Evolutionary conservation across 2,113 vertebrate genomes (phyloP).

Genomic region (Panthera uncia): DNA sequence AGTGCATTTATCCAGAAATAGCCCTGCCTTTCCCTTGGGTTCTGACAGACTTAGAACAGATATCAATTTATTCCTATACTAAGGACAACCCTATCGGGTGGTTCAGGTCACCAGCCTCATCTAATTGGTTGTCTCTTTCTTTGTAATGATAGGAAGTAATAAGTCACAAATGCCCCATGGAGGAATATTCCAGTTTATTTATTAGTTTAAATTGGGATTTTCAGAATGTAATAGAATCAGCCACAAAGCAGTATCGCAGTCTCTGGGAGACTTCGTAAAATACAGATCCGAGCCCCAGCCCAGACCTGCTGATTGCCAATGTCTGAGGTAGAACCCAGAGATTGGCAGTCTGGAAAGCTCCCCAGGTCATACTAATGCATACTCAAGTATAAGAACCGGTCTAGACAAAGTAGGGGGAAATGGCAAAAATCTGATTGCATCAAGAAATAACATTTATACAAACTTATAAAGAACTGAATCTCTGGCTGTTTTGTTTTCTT

Average conservation of each 20-base stretch:
- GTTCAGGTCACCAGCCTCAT: not conserved
- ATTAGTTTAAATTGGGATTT: not conserved
- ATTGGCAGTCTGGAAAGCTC: not conserved
- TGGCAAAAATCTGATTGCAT: not conserved
- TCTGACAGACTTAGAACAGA: not conserved
- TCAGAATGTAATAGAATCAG: not conserved
- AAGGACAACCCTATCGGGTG: not conserved
- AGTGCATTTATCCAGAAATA: not conserved
- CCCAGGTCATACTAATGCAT: not conserved
- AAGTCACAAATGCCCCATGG: not conserved
- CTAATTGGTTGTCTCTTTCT: not conserved
- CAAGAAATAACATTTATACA: not conserved
- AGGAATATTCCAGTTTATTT: not conserved
- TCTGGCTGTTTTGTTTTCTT: not conserved
- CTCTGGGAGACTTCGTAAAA: not conserved
- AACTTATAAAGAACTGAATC: not conserved
- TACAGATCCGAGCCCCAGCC: not conserved
- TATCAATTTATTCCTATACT: not conserved
- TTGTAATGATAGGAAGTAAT: not conserved
- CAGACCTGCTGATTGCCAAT: not conserved
- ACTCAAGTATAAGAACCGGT: not conserved
- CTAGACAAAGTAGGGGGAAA: not conserved
- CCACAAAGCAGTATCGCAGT: not conserved
- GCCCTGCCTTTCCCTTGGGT: rapidly evolving
- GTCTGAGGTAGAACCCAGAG: not conserved